phyloP scores from a whole-genome alignment of 2,797 vertebrate genomes.

The Botia almorhae region DNA sequence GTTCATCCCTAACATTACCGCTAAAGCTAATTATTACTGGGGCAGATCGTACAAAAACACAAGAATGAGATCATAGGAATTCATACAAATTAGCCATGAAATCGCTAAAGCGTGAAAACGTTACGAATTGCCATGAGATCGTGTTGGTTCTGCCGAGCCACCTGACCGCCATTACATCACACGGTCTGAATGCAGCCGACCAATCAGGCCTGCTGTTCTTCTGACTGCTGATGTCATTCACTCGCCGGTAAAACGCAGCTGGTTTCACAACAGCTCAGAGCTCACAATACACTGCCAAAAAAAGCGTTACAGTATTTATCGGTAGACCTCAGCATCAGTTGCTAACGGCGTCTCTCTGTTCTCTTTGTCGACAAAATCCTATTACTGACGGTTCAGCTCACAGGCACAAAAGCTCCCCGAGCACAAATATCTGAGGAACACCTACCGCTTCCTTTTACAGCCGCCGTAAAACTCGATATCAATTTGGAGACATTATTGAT shows the following conservation, averaged over 20 bases:
- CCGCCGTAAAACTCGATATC: conserved; percentile 69
- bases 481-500: conserved; percentile 64
- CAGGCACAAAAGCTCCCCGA: conserved; percentile 58
- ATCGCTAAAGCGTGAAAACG: no score
- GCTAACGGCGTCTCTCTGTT: conserved; percentile 36
- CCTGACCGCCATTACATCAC: conserved; percentile 48
- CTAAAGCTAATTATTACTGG: no score
- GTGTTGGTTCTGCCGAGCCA: background rate
- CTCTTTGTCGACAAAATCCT: conserved; percentile 50
- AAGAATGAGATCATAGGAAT: no score
- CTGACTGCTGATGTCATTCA: conserved; percentile 33
- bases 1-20: no score
- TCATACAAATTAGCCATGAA: no score
- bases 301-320: conserved; percentile 49
- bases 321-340: conserved; percentile 29
- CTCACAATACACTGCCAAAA: conserved; percentile 24
- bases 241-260: conserved; percentile 37
- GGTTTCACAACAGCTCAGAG: conserved; percentile 44
- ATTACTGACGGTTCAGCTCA: conserved; percentile 61
- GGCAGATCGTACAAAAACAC: no score
- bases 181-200: conserved; percentile 42
- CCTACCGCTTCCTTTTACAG: conserved; percentile 59
- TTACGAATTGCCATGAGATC: no score
- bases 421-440: conserved; percentile 56
- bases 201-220: conserved; percentile 23